Base-by-base conservation (phyloP, 1,140 invertebrate species). In the Oscheius sp. region DNA sequence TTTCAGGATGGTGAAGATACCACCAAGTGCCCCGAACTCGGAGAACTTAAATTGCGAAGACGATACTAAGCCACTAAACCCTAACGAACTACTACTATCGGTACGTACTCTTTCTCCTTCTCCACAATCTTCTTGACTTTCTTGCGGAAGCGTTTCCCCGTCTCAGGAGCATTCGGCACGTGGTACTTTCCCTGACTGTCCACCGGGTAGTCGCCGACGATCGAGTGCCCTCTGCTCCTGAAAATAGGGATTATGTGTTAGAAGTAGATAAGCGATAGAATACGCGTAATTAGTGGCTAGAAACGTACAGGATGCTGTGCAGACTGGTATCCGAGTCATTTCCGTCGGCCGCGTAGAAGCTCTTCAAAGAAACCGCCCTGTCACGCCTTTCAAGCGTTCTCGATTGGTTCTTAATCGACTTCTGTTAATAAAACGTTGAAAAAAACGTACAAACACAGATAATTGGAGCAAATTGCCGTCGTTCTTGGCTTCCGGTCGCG, bases 111-210 rank as follows among this genome's bases (percentile, higher is more conserved):
- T 55, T 38, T 71, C 31, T 71, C 68, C 26, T 63, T 61, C 15
- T 64, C 36, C 10, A 59, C 68, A 26, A 71, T 58, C 32, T 46
- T 62, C 38, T 71, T 71, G 29, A 71, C 58, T 35, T 64, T 71
- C 28, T 46, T 61, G n/a, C 68, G 58, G 28, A 71, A 71, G 10
- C 68, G 52, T 38, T 46, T 71, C 26, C 38, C 36, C 23, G 32
- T 32, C 23, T 63, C 32, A 13, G 31, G 10, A 15, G 18, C 31
- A n/a, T 34, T 34, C 18, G 36, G 61, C 10, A 63, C 32, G 36
- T n/a, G 20, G 31, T 42, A 38, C 26, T 42, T 63, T 26, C 61
- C 61, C 18, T 26, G 61, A 10, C 36, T 26, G 35, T 63, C 26
- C 29, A 63, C 63, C 1, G 55, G 52, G 13, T 58, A 36, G 26